Percentiles rank a stretch among this genome's conserved stretches.
These are phyloP conservation scores for Athene noctua DNA, from an alignment of 2,113 vertebrate species.

Conservation along the genomic window DNA sequence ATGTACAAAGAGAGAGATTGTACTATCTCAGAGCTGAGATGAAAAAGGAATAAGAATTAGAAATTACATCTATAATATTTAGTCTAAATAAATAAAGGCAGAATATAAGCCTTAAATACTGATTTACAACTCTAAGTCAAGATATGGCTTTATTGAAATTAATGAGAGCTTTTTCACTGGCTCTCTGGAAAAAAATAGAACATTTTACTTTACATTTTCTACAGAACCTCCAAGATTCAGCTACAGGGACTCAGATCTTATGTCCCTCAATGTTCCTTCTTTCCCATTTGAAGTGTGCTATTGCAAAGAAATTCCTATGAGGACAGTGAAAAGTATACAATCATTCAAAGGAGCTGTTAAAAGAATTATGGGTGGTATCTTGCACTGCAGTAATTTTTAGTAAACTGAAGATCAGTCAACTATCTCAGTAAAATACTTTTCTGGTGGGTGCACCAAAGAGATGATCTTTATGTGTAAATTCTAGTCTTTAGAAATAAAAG, in stretches of 20 bases:
- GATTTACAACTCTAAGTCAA: neutral
- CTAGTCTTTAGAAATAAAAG: neutral
- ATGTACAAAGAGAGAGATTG: neutral
- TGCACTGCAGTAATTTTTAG: neutral
- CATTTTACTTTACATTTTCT: neutral
- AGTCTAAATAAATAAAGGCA: neutral
- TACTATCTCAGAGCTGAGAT: neutral
- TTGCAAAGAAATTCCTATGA: neutral
- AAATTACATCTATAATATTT: neutral
- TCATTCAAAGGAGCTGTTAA: neutral
- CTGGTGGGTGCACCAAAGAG: neutral
- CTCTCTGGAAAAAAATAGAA: neutral
- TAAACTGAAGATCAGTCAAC: neutral
- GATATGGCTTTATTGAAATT: neutral
- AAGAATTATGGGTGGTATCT: neutral
- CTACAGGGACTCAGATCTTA: neutral
- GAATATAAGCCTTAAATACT: neutral
- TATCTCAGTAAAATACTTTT: neutral
- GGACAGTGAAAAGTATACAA: neutral
- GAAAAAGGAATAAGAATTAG: neutral
- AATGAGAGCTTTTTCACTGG: neutral
- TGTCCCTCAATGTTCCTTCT: neutral
- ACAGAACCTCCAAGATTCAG: neutral
- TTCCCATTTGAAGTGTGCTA: neutral
- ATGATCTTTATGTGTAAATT: neutral